phyloP scores from a whole-genome alignment of 2,888 invertebrate species.

The Ferrisia virgata region DNA sequence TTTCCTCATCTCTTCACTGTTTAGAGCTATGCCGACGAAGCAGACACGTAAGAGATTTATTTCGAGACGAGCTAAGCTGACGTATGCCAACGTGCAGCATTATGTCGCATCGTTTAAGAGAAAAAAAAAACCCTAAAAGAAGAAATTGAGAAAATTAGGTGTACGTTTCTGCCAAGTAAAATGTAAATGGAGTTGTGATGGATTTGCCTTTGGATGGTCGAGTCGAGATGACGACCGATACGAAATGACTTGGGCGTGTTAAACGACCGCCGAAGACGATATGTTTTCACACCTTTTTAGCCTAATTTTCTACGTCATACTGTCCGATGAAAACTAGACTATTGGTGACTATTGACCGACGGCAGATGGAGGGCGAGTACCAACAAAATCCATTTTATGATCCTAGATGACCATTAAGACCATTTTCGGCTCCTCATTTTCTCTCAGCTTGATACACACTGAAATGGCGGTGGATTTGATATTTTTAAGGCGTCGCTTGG shows the following conservation, averaged over 20 bases:
- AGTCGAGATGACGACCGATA: background rate
- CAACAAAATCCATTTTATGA: too few relatives aligned
- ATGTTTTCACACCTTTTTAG: background rate
- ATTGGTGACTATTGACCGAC: too few relatives aligned
- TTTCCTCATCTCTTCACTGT: background rate
- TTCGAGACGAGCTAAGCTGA: background rate
- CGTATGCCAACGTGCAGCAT: background rate
- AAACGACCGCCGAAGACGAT: background rate
- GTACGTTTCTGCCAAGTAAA: background rate
- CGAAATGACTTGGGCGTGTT: background rate
- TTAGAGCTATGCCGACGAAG: background rate
- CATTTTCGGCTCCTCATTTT: too few relatives aligned
- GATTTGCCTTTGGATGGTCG: background rate
- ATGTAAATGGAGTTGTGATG: conserved; percentile 3
- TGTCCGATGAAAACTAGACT: too few relatives aligned
- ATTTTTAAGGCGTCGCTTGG: too few relatives aligned
- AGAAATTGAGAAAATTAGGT: background rate
- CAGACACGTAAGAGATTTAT: background rate
- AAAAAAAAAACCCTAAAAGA: background rate
- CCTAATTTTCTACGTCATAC: background rate
- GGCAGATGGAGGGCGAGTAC: too few relatives aligned
- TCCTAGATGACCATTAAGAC: too few relatives aligned
- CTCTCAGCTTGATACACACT: too few relatives aligned
- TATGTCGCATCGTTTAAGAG: background rate
- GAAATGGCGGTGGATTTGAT: too few relatives aligned